Evolutionary conservation across 2,797 vertebrate species (phyloP).

Genomic region (Microctenopoma lineatum): DNA sequence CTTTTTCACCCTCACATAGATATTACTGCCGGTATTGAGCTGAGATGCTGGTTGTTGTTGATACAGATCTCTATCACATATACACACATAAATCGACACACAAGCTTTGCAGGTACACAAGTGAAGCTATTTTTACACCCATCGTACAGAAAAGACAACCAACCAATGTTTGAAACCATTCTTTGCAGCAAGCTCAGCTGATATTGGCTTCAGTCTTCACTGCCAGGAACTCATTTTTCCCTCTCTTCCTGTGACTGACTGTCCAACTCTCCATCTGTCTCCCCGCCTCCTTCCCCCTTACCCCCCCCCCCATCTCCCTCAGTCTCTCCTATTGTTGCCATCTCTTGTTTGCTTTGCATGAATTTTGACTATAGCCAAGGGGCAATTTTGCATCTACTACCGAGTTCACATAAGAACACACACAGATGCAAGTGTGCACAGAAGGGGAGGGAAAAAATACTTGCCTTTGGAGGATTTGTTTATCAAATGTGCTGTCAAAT

Average conservation of each 20-base stretch:
- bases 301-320: constrained; percentile 20
- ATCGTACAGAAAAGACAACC: constrained; percentile 28
- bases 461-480: constrained; percentile 81
- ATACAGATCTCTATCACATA: constrained; percentile 44
- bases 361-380: constrained; percentile 82
- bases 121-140: constrained; percentile 52
- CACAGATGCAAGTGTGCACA: constrained; percentile 40
- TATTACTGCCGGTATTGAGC: constrained; percentile 34
- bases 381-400: constrained; percentile 80
- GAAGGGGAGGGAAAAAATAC: constrained; percentile 35
- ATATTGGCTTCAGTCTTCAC: constrained; percentile 58
- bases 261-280: constrained; percentile 76
- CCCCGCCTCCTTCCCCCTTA: constrained; percentile 31
- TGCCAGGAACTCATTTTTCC: constrained; percentile 65
- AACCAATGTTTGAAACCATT: constrained; percentile 34
- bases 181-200: constrained; percentile 50
- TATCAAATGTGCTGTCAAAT: constrained; percentile 84
- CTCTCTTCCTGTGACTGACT: constrained; percentile 59
- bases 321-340: constrained; percentile 78
- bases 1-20: constrained; percentile 37
- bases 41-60: constrained; percentile 48
- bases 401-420: constrained; percentile 58
- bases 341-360: constrained; percentile 86
- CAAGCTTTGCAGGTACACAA: constrained; percentile 39
- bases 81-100: constrained; percentile 14